Percentiles rank a stretch among this genome's conserved stretches.
Conservation (phyloP, 1,140 invertebrate species). For the Paramacrobiotus metropolitanus region DNA sequence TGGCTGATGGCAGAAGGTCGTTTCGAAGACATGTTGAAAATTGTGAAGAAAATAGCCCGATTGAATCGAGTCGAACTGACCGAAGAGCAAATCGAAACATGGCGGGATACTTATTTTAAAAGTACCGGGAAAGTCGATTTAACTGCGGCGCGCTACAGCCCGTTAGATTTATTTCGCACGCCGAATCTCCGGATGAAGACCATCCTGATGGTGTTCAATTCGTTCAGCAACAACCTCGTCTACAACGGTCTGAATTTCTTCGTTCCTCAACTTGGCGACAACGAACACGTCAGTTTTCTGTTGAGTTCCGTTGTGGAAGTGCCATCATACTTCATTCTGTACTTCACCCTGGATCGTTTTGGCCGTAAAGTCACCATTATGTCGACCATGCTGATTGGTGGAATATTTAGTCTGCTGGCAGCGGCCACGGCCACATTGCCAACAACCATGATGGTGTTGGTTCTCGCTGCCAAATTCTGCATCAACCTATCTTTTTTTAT, state of each 20-base stretch:
- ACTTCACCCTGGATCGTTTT: not conserved
- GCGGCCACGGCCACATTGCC: not conserved
- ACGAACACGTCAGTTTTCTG: not conserved
- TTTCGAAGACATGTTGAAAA: slow-evolving; percentile 17
- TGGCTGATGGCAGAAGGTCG: slow-evolving; percentile 23
- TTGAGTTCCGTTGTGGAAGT: not conserved
- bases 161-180: not conserved
- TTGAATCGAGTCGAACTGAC: slow-evolving; percentile 12
- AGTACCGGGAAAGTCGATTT: not conserved
- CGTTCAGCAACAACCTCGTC: not conserved
- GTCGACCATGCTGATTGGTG: not conserved
- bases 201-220: not conserved
- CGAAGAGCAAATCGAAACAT: slow-evolving; percentile 6
- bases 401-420: not conserved
- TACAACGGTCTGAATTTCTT: not conserved
- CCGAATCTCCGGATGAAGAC: not conserved
- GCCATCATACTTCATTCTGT: not conserved
- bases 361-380: not conserved
- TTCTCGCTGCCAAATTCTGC: not conserved
- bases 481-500: not conserved
- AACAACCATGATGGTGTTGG: not conserved
- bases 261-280: not conserved
- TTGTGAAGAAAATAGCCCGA: slow-evolving; percentile 16
- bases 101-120: not conserved
- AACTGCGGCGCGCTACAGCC: not conserved